Conservation (phyloP, 2,113 vertebrate genomes). For the Siniperca chuatsi region DNA sequence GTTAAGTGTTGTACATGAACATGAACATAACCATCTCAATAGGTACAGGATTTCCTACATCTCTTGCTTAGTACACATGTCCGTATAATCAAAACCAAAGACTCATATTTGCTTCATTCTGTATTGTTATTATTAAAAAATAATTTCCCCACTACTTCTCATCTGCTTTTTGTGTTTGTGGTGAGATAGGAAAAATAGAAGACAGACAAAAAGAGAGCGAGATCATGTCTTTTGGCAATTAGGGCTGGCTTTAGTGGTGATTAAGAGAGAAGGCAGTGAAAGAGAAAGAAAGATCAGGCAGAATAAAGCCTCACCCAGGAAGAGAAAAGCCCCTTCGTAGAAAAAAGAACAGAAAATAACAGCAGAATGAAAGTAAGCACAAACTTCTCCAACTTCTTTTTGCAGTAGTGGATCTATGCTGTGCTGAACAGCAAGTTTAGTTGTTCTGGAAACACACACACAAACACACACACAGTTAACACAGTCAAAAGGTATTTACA, state of each 20-base stretch:
- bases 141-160: slow-evolving; percentile 44
- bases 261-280: slow-evolving; percentile 56
- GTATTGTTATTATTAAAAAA: slow-evolving; percentile 74
- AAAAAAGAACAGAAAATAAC: slow-evolving; percentile 35
- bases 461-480: slow-evolving; percentile 21
- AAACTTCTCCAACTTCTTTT: slow-evolving; percentile 41
- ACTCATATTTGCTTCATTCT: slow-evolving; percentile 74
- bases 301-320: slow-evolving; percentile 58
- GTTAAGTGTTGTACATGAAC: neutral
- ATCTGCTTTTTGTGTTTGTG: slow-evolving; percentile 50
- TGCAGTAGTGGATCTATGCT: neutral
- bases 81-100: slow-evolving; percentile 74
- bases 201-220: slow-evolving; percentile 21
- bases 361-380: slow-evolving; percentile 50
- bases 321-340: slow-evolving; percentile 52
- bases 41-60: neutral
- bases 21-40: neutral
- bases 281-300: slow-evolving; percentile 63
- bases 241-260: slow-evolving; percentile 74
- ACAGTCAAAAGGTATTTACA: slow-evolving; percentile 60
- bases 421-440: slow-evolving; percentile 2
- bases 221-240: slow-evolving; percentile 64
- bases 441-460: slow-evolving; percentile 18
- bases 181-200: slow-evolving; percentile 28
- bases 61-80: slow-evolving; percentile 33